Conservation (phyloP, 1,140 invertebrate genomes). For the Diorhabda elongata region DNA sequence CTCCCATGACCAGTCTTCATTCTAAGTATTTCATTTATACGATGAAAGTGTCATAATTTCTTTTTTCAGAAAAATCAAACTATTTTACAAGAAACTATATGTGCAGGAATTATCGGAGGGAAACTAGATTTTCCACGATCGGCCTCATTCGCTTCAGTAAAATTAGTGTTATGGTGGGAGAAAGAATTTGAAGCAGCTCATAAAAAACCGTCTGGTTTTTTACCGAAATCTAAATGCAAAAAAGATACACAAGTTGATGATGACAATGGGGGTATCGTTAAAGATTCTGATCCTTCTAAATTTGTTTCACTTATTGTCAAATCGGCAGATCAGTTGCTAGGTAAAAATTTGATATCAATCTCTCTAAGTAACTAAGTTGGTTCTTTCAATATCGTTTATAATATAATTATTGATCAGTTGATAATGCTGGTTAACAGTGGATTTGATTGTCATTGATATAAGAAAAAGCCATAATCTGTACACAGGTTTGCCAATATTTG, state of each 20-base stretch:
- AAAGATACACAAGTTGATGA: conserved; percentile 41
- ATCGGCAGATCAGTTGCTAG: conserved; percentile 62
- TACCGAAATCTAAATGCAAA: conserved; percentile 40
- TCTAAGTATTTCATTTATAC: background rate
- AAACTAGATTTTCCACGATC: conserved; percentile 72
- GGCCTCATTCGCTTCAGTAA: conserved; percentile 74
- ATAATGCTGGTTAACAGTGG: too few relatives aligned
- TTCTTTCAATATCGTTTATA: too few relatives aligned
- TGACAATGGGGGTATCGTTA: conserved; percentile 54
- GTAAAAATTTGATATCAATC: conserved; percentile 34
- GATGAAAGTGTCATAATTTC: background rate
- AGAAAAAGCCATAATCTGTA: too few relatives aligned
- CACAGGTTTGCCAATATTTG: too few relatives aligned
- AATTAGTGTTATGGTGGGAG: conserved; percentile 74
- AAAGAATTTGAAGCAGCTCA: conserved; percentile 60
- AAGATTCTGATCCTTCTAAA: conserved; percentile 67
- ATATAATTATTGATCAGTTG: too few relatives aligned
- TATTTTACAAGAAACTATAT: conserved; percentile 69
- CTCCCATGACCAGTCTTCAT: too few relatives aligned
- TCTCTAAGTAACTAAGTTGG: too few relatives aligned
- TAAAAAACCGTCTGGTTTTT: conserved; percentile 48
- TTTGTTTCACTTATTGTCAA: conserved; percentile 65
- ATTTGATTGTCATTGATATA: too few relatives aligned
- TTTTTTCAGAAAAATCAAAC: conserved; percentile 62
- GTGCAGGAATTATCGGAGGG: conserved; percentile 67